Evolutionary conservation across 2,113 vertebrate genomes (phyloP).

Genomic region (Hirundichthys speculiger): DNA sequence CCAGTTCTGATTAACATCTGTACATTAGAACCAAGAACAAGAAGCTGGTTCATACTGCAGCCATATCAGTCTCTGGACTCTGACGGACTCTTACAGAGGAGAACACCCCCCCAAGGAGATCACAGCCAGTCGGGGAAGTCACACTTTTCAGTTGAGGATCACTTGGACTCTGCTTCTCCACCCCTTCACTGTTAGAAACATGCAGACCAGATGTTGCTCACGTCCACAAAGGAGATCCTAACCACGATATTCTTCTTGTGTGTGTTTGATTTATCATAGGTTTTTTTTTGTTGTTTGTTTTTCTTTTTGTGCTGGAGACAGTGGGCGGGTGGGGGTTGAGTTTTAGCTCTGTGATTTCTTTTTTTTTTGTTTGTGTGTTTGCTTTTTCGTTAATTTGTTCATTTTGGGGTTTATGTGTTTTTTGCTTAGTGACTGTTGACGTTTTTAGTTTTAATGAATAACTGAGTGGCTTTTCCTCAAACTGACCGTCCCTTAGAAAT

Average conservation of each 20-base stretch:
- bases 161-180: constrained; percentile 11
- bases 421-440: constrained; percentile 3
- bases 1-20: no score
- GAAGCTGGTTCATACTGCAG: constrained; percentile 5
- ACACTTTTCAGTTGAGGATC: neutral
- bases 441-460: constrained; percentile 34
- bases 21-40: no score
- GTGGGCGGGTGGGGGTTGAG: constrained; percentile 16
- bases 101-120: constrained; percentile 28
- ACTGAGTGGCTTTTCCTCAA: constrained; percentile 5
- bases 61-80: constrained; percentile 21
- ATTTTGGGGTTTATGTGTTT: constrained; percentile 3
- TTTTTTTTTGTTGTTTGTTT: neutral
- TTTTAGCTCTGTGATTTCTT: constrained; percentile 25
- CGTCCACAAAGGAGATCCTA: constrained; percentile 14
- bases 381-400: neutral
- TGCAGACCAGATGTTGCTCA: constrained; percentile 25
- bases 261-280: constrained; percentile 30
- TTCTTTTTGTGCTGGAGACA: neutral
- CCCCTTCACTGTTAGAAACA: neutral
- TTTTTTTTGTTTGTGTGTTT: constrained; percentile 3
- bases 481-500: neutral
- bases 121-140: constrained; percentile 16
- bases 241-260: neutral
- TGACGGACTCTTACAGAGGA: neutral